Evolutionary conservation across 2,888 invertebrate genomes (phyloP), one percentile per base, ranked within the genome.

Genomic region (Lordiphosa fenestrarum): DNA sequence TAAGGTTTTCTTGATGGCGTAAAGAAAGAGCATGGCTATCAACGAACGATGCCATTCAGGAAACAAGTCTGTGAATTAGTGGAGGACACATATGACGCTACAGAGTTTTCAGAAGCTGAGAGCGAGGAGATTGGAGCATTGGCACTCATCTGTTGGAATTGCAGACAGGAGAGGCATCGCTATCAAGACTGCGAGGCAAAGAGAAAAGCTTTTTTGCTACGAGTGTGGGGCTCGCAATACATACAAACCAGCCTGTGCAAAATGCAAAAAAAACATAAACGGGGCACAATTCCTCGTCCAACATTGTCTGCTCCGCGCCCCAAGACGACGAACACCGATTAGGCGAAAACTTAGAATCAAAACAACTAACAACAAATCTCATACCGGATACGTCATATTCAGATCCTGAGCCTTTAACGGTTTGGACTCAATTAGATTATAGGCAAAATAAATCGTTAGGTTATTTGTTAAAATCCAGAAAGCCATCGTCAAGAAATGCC

Each of bases 1-100:
- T 30, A 54, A 4, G 13, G 36, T 12, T 40, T 55, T 2, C 5
- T 49, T 1, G 53, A 55, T 0, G 54, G 49, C 1, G 36, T 49
- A 1, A 49, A 10, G 10, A 12, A 38, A 2, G 21, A n/a, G 6
- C 6, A 54, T 13, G 33, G 33, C 0, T 40, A 49, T 7, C 41
- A 40, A 4, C 48, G 19, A 4, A 4, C 5, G 1, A 13, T 7
- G 2, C 42, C 51, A 9, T 52, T 42, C 13, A 15, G 12, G 2
- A 39, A 6, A 3, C 38, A 53, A 5, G 30, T 38, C 2, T n/a
- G 15, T 0, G 33, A 53, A 9, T 3, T 30, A 7, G 2, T 42
- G 2, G 30, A 42, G 9, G 42, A 42, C 15, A 15, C 15, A 6
- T 15, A 30, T 15, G 19, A 19, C 3, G 50, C 6, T 2, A n/a